Percentiles rank a stretch among this genome's conserved stretches.
Conservation (phyloP, 2,797 vertebrate species). For the Mormyrops boulengeri region DNA sequence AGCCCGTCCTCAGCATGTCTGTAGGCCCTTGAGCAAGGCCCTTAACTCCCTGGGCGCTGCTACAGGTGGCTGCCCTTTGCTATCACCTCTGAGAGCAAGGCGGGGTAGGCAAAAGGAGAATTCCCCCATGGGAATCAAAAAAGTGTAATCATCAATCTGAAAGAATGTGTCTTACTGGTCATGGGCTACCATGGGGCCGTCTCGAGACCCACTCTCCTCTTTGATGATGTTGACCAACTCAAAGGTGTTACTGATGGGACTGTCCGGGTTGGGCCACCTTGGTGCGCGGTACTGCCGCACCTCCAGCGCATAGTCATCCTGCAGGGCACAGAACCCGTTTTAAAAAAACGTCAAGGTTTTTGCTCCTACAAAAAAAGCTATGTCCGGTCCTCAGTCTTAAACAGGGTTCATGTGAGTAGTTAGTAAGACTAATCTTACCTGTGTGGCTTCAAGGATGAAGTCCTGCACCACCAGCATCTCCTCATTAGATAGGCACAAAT, state of each 20-base stretch:
- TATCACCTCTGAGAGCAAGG: background rate
- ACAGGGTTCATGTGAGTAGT: background rate
- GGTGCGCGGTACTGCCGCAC: conserved; percentile 82
- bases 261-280: conserved; percentile 94
- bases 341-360: background rate
- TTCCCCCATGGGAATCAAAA: background rate
- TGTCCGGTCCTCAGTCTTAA: background rate
- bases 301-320: conserved; percentile 82
- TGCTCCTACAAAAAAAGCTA: background rate
- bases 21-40: background rate
- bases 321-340: background rate
- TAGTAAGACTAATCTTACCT: conserved; percentile 55
- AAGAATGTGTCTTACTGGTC: conserved; percentile 72
- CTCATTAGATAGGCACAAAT: conserved; percentile 75
- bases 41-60: background rate
- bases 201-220: conserved; percentile 70
- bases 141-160: background rate
- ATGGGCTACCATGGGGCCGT: conserved; percentile 76
- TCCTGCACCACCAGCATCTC: conserved; percentile 82
- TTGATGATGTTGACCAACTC: conserved; percentile 79
- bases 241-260: conserved; percentile 90
- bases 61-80: background rate
- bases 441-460: conserved; percentile 79
- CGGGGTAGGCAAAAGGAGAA: background rate
- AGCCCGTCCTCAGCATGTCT: background rate